Evolutionary conservation across 2,797 vertebrate genomes (phyloP).

Genomic region (Sebastes oblongus): DNA sequence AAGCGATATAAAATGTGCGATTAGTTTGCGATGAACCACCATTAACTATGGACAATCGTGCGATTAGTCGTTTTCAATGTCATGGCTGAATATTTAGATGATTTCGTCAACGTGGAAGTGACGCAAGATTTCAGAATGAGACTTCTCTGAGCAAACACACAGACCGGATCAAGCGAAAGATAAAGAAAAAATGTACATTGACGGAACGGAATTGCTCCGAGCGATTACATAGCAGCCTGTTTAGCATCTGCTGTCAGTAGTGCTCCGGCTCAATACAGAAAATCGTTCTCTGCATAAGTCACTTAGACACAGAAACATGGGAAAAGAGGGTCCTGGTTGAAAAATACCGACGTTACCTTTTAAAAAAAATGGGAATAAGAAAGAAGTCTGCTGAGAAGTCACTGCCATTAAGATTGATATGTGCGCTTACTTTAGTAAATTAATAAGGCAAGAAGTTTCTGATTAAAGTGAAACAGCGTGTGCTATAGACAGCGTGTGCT

Average conservation of each 20-base stretch:
- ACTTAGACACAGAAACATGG: neutral
- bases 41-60: too few relatives aligned
- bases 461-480: neutral
- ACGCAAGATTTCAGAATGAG: neutral
- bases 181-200: neutral
- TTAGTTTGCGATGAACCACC: too few relatives aligned
- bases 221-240: neutral
- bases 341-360: neutral
- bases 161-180: neutral
- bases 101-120: neutral
- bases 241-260: neutral
- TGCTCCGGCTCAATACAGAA: neutral
- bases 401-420: neutral
- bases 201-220: neutral
- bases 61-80: neutral
- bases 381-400: neutral
- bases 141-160: neutral
- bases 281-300: neutral
- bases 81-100: neutral
- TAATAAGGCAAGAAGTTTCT: neutral
- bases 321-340: neutral
- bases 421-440: neutral
- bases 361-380: neutral
- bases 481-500: neutral
- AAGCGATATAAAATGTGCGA: too few relatives aligned